Conservation (phyloP, 2,797 vertebrate genomes). For the Betta splendens region DNA sequence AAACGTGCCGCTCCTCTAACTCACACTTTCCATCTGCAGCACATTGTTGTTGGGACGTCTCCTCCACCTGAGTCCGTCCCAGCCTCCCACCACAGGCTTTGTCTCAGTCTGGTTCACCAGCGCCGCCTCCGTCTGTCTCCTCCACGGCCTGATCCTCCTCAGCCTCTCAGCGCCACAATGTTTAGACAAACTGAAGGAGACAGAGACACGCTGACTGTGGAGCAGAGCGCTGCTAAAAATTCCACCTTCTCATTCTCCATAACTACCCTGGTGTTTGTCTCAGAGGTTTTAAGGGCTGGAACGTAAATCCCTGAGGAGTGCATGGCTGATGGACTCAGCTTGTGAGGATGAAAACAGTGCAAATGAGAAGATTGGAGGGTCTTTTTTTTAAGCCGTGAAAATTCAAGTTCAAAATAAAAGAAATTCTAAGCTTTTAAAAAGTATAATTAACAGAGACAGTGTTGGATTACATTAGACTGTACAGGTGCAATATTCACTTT, state of each 20-base stretch:
- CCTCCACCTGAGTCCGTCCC: conserved; percentile 60
- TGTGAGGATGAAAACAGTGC: conserved; percentile 11
- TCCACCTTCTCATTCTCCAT: conserved; percentile 30
- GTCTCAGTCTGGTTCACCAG: conserved; percentile 42
- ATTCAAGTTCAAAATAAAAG: too few relatives aligned
- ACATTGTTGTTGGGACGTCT: conserved; percentile 27
- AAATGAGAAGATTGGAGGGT: conserved; percentile 1
- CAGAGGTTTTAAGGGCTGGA: conserved; percentile 36
- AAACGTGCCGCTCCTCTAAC: background rate
- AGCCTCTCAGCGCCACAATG: conserved; percentile 49
- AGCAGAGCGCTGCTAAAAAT: conserved; percentile 27
- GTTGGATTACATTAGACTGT: too few relatives aligned
- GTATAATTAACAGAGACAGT: too few relatives aligned
- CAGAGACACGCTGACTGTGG: conserved; percentile 52
- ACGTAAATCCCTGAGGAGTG: conserved; percentile 33
- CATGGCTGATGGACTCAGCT: conserved; percentile 36
- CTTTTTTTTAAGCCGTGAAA: too few relatives aligned
- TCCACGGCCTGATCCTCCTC: conserved; percentile 24
- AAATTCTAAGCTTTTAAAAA: too few relatives aligned
- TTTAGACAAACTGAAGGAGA: conserved; percentile 54
- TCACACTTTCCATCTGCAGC: conserved; percentile 45
- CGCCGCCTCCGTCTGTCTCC: conserved; percentile 46
- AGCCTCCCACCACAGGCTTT: conserved; percentile 54
- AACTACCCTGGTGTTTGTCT: conserved; percentile 47
- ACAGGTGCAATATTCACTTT: too few relatives aligned